Evolutionary conservation across 2,797 vertebrate species (phyloP), one percentile per base, ranked within the genome.

Genomic region (Discoglossus pictus): DNA sequence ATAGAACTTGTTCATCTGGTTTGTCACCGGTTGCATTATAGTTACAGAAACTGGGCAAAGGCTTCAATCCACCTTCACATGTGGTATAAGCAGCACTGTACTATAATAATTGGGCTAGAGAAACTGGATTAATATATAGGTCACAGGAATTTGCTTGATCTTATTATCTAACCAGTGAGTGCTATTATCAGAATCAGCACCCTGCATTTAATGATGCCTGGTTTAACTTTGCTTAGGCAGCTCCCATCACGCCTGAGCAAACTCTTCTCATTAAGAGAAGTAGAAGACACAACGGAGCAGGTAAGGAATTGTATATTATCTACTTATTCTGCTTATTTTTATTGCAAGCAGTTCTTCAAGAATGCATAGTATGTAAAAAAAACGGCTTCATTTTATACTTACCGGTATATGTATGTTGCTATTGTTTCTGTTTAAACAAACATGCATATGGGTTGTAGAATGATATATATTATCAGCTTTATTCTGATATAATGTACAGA

Each of bases 71-170:
- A n/a, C 7, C 9, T 27, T 4, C 20, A 38, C 46, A 17, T 20
- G n/a, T 12, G 9, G 11, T 20, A 1, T 18, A 34, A n/a, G 16
- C 7, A 47, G 39, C 42, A 47, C 7, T 47, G 52, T 18, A 58
- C 27, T n/a, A n/a, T n/a, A n/a, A n/a, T 58, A 36, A 25, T 48
- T 50, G 42, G 40, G 64, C 52, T n/a, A 6, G 43, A 7, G 23
- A 48, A 39, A 40, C 53, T 58, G 53, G 61, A 58, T 66, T 58
- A 64, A 35, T 66, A 66, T 66, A 56, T 66, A 56, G 52, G 64
- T 66, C 52, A 66, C 27, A 35, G 46, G 31, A 46, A 48, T 59
- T 59, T 59, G 17, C 31, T 50, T 67, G 35, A 67, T 66, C 64
- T 39, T 50, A 51, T 67, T 51, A 59, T 35, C 35, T 67, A 42